These are phyloP conservation scores for Trogon melanurus DNA, from an alignment of 2,113 vertebrate species.

Conservation along the genomic window DNA sequence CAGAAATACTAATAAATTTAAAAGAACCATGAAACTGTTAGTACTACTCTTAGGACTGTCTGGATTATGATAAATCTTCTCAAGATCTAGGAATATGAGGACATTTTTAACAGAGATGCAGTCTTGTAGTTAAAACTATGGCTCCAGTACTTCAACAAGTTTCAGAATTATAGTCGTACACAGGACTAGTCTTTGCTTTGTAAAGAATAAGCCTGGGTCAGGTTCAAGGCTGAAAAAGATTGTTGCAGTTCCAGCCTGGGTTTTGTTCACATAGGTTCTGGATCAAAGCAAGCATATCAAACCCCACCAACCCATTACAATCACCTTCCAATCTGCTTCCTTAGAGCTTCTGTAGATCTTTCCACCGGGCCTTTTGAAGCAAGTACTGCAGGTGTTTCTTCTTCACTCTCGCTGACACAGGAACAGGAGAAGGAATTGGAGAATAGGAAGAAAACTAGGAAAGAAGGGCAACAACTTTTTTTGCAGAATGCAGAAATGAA, in stretches of 20 bases:
- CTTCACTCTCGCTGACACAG: not conserved
- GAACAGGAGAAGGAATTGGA: not conserved
- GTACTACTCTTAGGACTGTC: not conserved
- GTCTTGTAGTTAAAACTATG: not conserved
- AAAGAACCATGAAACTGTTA: not conserved
- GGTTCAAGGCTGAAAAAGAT: not conserved
- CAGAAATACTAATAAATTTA: not conserved
- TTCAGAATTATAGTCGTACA: not conserved
- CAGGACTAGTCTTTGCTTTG: not conserved
- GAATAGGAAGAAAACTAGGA: not conserved
- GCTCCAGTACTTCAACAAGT: not conserved
- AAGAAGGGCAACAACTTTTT: not conserved
- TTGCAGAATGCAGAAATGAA: not conserved
- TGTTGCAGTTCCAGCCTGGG: not conserved
- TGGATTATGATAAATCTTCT: not conserved
- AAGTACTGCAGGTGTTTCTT: not conserved
- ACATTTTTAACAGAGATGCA: not conserved
- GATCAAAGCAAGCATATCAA: not conserved
- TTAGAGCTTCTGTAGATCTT: not conserved
- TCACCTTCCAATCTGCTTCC: not conserved
- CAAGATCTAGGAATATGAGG: not conserved
- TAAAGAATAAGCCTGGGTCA: not conserved
- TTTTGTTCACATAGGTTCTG: not conserved
- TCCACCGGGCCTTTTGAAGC: not conserved
- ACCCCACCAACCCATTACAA: not conserved